Percentiles rank a stretch among this genome's conserved stretches.
Evolutionary conservation across 1,140 invertebrate genomes (phyloP).

Genomic region (Zaprionus ornatus): DNA sequence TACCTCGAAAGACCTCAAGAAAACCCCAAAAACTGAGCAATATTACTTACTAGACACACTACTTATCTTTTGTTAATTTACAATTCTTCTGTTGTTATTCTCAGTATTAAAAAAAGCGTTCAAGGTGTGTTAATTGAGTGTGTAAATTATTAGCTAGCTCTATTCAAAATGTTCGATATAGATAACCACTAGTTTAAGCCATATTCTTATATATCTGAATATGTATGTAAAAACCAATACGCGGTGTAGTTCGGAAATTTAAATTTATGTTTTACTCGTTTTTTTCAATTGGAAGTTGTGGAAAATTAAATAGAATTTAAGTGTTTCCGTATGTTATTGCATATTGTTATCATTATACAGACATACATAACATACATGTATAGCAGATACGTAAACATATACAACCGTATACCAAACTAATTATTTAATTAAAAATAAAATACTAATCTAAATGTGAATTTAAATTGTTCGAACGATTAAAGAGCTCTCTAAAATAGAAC

Average conservation of each 20-base stretch:
- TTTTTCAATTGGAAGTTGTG: conserved; percentile 32
- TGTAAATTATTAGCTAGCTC: conserved; percentile 69
- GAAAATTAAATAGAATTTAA: conserved; percentile 21
- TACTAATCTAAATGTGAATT: conserved; percentile 19
- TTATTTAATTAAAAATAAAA: conserved; percentile 21
- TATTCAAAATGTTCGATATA: conserved; percentile 39
- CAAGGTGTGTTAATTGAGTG: conserved; percentile 48
- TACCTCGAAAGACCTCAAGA: conserved; percentile 62
- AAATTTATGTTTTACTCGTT: background rate
- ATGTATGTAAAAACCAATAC: conserved; percentile 3
- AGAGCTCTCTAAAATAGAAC: background rate
- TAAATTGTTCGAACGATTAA: background rate
- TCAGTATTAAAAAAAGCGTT: conserved; percentile 58
- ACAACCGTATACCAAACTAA: conserved; percentile 45
- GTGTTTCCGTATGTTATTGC: conserved; percentile 45
- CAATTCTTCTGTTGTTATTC: conserved; percentile 44
- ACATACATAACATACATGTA: conserved; percentile 2
- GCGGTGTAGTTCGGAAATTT: background rate
- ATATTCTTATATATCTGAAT: conserved; percentile 18
- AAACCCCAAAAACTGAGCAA: conserved; percentile 51
- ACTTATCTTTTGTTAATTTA: conserved; percentile 12
- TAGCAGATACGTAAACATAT: conserved; percentile 29
- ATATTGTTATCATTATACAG: conserved; percentile 15
- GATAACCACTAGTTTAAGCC: conserved; percentile 7
- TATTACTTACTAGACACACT: conserved; percentile 68